Conservation (phyloP, 2,113 vertebrate species). For the Sturnus vulgaris region DNA sequence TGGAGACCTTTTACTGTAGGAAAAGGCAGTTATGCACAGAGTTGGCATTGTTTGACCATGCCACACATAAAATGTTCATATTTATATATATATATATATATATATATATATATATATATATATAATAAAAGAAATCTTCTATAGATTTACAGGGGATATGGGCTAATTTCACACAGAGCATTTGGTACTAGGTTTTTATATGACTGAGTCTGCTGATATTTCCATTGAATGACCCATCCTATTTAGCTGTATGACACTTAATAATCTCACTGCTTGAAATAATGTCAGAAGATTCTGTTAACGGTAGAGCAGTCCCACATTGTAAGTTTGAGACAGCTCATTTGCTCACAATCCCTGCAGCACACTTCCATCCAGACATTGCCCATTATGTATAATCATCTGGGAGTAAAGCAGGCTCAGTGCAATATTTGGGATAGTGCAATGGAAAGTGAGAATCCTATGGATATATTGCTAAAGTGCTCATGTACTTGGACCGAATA, state of each 20-base stretch:
- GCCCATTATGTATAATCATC: slow-evolving; percentile 35
- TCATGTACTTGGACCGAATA: neutral
- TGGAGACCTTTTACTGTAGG: neutral
- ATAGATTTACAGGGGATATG: neutral
- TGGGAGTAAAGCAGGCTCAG: slow-evolving; percentile 20
- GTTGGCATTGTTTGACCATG: neutral
- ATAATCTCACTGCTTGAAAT: slow-evolving; percentile 51
- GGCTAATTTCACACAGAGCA: neutral
- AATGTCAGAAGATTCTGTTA: slow-evolving; percentile 50
- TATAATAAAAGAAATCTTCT: neutral
- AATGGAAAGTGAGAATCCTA: slow-evolving; percentile 11
- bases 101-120: neutral
- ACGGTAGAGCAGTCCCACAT: slow-evolving; percentile 19
- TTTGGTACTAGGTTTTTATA: neutral
- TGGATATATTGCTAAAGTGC: neutral
- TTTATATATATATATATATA: neutral
- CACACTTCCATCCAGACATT: slow-evolving; percentile 40
- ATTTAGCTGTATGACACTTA: slow-evolving; percentile 6
- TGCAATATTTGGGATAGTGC: neutral
- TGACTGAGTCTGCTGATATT: slow-evolving; percentile 8
- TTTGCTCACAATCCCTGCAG: slow-evolving; percentile 48
- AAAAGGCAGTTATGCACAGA: neutral
- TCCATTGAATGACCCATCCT: slow-evolving; percentile 20
- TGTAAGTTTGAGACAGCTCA: slow-evolving; percentile 50
- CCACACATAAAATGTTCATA: neutral